Percentiles rank a stretch among this genome's conserved stretches.
phyloP scores from a whole-genome alignment of 2,113 vertebrate species.

The Pelvicachromis taeniatus region DNA sequence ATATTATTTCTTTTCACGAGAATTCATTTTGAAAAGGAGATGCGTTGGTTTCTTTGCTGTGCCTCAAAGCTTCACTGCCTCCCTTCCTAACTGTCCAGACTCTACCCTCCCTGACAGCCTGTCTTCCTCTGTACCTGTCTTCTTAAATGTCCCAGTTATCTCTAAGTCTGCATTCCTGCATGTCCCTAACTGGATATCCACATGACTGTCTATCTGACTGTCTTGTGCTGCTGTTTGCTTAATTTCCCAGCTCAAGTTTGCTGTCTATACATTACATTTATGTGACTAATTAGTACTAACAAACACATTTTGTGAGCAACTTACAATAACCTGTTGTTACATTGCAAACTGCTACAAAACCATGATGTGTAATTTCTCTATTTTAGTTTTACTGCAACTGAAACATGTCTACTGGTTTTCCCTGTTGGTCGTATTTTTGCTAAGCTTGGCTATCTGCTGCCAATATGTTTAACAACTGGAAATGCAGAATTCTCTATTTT shows the following conservation, averaged over 20 bases:
- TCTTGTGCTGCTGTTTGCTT: neutral
- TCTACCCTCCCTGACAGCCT: constrained; percentile 17
- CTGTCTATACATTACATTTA: neutral
- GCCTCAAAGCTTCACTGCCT: neutral
- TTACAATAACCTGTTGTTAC: neutral
- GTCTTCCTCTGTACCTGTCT: constrained; percentile 18
- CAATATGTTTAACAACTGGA: neutral
- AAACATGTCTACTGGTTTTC: neutral
- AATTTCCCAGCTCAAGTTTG: neutral
- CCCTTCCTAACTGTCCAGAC: neutral
- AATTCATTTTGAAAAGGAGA: constrained; percentile 19
- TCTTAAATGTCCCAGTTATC: constrained; percentile 30
- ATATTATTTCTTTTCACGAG: constrained; percentile 37
- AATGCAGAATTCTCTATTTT: neutral
- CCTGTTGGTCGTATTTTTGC: neutral
- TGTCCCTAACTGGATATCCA: neutral
- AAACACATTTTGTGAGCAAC: neutral
- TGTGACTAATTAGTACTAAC: neutral
- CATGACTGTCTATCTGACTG: neutral
- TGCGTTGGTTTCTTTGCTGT: neutral
- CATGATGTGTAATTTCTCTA: neutral
- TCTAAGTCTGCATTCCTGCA: neutral
- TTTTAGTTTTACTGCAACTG: neutral
- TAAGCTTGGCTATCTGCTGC: neutral
- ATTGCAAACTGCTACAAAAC: neutral